Base-by-base conservation (phyloP, 2,113 vertebrate species). In the Oceanodroma tethys region DNA sequence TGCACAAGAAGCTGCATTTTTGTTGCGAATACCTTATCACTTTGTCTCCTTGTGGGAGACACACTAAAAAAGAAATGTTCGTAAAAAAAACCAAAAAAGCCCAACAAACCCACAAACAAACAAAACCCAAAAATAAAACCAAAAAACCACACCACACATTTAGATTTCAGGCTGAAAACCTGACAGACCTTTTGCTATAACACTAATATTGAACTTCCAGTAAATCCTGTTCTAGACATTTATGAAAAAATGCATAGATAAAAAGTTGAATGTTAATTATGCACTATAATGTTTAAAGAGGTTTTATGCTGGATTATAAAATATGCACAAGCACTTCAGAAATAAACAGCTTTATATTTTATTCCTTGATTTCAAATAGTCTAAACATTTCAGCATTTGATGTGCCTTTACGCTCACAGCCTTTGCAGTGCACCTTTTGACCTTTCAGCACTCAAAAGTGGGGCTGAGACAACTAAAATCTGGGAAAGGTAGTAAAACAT, bases 391-490 rank as follows among this genome's bases (percentile, higher is more conserved):
- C 82, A 86, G 55, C 50, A 81, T 19, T 70, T 42, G 90, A 89
- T 71, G 40, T 86, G 80, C 59, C 83, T 88, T 90, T 74, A 80
- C 0, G 7, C 65, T 74, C n/a, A 29, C 38, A 88, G 92, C 59
- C 66, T 84, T 83, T 63, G 76, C 23, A 43, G 56, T 4, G 68
- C 30, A 92, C 81, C 84, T 95, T 83, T 91, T 93, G 89, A 95
- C 96, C 93, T 90, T 97, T 91, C 75, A 85, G 81, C 68, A 85
- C 84, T 93, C 94, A 87, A 67, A 92, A 89, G 82, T 47, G 93
- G 72, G 34, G 62, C 81, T 55, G 76, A 93, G 75, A 81, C 52
- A 92, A 86, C 90, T 40, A 50, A 82, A 80, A 66, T 43, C 81
- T 48, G 84, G 74, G 76, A 40, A 83, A 80, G 76, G 95, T 4